Evolutionary conservation across 2,888 invertebrate genomes (phyloP).

Genomic region (Drosophila testacea): DNA sequence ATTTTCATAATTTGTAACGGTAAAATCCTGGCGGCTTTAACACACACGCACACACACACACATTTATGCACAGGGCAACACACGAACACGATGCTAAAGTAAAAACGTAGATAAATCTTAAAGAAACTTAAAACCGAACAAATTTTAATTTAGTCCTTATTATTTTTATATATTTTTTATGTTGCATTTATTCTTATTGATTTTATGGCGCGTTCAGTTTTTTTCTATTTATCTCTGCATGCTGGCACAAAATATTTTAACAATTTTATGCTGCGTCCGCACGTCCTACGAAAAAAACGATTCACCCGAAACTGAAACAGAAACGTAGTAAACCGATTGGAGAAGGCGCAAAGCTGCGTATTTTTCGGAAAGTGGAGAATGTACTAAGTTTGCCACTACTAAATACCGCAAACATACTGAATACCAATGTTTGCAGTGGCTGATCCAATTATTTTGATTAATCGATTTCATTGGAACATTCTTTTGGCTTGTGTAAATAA

Average conservation of each 20-base stretch:
- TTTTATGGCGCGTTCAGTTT: slow-evolving; percentile 37
- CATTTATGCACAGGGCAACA: slow-evolving; percentile 11
- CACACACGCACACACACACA: slow-evolving; percentile 23
- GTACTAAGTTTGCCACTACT: neutral
- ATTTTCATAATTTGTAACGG: slow-evolving; percentile 64
- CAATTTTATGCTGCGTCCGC: neutral
- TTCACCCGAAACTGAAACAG: slow-evolving; percentile 50
- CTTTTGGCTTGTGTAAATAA: neutral
- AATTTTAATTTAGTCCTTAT: neutral
- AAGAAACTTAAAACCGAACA: neutral
- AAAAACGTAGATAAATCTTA: neutral
- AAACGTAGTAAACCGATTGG: slow-evolving; percentile 17
- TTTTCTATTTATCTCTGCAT: slow-evolving; percentile 21
- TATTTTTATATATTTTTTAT: slow-evolving; percentile 10
- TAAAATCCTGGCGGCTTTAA: slow-evolving; percentile 42
- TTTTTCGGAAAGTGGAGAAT: slow-evolving; percentile 31
- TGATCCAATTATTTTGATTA: neutral
- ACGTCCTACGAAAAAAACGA: slow-evolving; percentile 39
- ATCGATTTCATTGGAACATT: neutral
- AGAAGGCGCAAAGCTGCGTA: neutral
- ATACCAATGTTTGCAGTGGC: neutral
- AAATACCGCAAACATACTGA: slow-evolving; percentile 20
- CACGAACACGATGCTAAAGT: neutral
- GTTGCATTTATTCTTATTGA: slow-evolving; percentile 20
- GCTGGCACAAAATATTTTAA: slow-evolving; percentile 11